These are phyloP conservation scores for Molossus alvarezi DNA, from an alignment of 2,797 vertebrate genomes.

Conservation along the genomic window DNA sequence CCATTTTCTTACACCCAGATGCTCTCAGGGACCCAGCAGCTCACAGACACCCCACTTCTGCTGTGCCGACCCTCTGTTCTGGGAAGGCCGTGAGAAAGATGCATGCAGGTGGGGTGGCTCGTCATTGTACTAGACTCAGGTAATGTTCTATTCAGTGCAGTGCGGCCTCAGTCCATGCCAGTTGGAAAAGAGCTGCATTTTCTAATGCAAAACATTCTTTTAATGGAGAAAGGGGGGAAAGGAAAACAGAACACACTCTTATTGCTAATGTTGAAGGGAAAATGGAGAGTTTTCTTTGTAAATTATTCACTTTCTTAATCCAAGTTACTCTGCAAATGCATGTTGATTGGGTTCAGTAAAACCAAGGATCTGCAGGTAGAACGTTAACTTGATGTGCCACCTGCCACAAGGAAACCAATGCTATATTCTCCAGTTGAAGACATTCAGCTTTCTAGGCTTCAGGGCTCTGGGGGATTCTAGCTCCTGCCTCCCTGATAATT, in stretches of 20 bases:
- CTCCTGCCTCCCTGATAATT: conserved; percentile 47
- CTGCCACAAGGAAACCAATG: not conserved
- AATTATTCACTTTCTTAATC: conserved; percentile 53
- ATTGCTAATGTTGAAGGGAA: not conserved
- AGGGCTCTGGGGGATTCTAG: not conserved
- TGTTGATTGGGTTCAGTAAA: not conserved
- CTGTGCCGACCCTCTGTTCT: not conserved
- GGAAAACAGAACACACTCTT: not conserved
- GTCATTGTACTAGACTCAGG: not conserved
- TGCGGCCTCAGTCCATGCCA: not conserved
- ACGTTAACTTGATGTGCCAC: not conserved
- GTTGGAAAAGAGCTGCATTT: not conserved
- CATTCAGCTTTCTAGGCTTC: not conserved
- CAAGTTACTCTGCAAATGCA: conserved; percentile 41
- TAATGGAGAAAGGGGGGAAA: not conserved
- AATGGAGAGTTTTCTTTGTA: not conserved
- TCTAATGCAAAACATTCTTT: not conserved
- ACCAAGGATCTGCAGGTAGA: not conserved
- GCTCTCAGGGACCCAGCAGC: not conserved
- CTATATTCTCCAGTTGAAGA: not conserved
- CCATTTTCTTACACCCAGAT: not conserved
- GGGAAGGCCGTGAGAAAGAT: rapidly evolving
- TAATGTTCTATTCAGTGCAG: not conserved
- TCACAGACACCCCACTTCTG: rapidly evolving
- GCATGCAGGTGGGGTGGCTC: not conserved